Conservation (phyloP, 2,888 invertebrate genomes). For the Cheilosia scutellata region DNA sequence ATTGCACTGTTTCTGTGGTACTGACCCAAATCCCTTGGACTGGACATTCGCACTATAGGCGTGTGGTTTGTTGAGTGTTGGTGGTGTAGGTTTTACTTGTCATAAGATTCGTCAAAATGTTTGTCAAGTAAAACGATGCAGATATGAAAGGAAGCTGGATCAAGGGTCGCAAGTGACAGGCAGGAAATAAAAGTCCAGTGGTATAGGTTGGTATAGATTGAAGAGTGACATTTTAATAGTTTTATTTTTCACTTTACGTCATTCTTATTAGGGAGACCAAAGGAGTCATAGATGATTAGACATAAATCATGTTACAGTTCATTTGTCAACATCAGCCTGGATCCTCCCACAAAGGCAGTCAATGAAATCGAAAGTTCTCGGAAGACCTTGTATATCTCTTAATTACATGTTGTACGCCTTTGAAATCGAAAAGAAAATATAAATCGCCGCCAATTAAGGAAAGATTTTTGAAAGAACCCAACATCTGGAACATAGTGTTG, state of each 20-base stretch:
- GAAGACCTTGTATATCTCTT: background rate
- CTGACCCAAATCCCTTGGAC: constrained; percentile 44
- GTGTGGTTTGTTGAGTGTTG: background rate
- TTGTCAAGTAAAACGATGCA: background rate
- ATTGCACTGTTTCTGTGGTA: constrained; percentile 38
- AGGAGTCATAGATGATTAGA: too few relatives aligned
- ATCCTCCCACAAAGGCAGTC: background rate
- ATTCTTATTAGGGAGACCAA: too few relatives aligned
- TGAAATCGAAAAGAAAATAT: background rate
- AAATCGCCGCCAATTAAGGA: background rate
- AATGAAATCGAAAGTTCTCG: constrained; percentile 3
- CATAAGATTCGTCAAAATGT: constrained; percentile 19
- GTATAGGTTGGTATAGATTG: background rate
- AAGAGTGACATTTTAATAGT: too few relatives aligned
- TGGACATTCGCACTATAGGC: background rate
- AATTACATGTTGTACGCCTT: background rate
- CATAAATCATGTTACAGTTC: too few relatives aligned
- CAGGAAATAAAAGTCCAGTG: constrained; percentile 15
- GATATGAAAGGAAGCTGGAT: constrained; percentile 15
- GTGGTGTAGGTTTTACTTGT: constrained; percentile 24
- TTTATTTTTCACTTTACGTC: too few relatives aligned
- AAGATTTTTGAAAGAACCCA: background rate
- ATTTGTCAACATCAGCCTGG: background rate
- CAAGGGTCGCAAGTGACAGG: constrained; percentile 27
- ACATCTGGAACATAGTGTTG: background rate